Base-by-base conservation (phyloP, 2,888 invertebrate genomes). In the Perithous albicinctus region DNA sequence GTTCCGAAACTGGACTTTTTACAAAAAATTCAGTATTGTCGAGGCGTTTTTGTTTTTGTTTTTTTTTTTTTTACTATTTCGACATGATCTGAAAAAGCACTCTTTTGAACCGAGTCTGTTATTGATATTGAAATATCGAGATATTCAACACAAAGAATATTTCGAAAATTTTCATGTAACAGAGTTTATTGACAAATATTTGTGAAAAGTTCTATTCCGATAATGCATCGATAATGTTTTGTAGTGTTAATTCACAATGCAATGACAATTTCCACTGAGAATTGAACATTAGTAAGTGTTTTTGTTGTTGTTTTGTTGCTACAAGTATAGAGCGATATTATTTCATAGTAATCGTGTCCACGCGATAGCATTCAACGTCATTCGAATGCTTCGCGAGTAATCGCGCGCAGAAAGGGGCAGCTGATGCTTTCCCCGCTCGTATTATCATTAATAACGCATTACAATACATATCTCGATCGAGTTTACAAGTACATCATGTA, bases 401-500 rank as follows among this genome's bases (percentile, higher is more conserved):
- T 59, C 43, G 43, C 43, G 26, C 48, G 15, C 32, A 15, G n/a
- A 70, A 41, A 18, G 69, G 26, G 18, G 32, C 46, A 38, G 70
- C 48, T 51, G 10, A 46, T 54, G 46, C 54, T 56, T n/a, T n/a
- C 26, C 12, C 43, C 20, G n/a, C 15, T 69, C 8, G 46, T 56
- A 46, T 56, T 75, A 80, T 66, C 43, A 15, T 35, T 56, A 51
- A 63, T 23, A 72, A 80, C 61, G 64, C 35, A 18, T 59, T 67
- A 72, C 51, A 61, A 51, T 66, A 75, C 67, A 48, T 43, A 43
- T 66, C 10, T 66, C 70, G 26, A 48, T 75, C 66, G 61, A 75
- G 51, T 75, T 76, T 66, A 59, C 72, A 63, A 82, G 82, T 82
- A 82, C 70, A 75, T 72, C 66, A 38, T 76, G 54, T 63, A 64